Evolutionary conservation across 2,888 invertebrate genomes (phyloP).

Genomic region (Brachyopa scutellaris): DNA sequence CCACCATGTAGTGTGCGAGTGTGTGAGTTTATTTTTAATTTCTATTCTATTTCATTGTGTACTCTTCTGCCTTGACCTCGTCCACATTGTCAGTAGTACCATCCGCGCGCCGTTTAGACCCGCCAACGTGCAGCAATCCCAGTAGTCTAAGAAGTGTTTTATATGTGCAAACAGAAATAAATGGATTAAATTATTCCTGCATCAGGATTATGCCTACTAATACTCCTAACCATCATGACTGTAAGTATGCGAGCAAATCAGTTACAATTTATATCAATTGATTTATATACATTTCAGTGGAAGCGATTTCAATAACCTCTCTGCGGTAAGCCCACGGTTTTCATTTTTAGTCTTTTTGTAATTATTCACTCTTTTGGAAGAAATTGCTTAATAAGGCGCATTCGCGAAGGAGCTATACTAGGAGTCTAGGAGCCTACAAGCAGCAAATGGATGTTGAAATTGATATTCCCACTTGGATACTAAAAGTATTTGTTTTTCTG

Average conservation of each 20-base stretch:
- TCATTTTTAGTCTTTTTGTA: constrained; percentile 7
- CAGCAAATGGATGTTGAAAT: not conserved
- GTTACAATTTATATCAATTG: constrained; percentile 32
- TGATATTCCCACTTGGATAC: constrained; percentile 3
- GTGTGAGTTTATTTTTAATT: constrained; percentile 64
- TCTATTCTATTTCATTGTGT: constrained; percentile 30
- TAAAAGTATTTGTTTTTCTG: not conserved
- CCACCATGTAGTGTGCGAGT: not conserved
- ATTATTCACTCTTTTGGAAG: constrained; percentile 29
- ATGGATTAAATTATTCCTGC: not conserved
- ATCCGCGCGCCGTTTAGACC: not conserved
- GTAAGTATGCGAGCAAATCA: not conserved
- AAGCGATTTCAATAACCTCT: not conserved
- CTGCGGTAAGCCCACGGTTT: too few relatives aligned
- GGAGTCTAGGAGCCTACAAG: constrained; percentile 3
- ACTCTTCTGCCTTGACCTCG: constrained; percentile 31
- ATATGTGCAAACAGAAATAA: not conserved
- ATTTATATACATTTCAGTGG: constrained; percentile 7
- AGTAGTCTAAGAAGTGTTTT: not conserved
- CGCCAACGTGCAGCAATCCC: not conserved
- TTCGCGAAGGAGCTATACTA: constrained; percentile 24
- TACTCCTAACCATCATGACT: not conserved
- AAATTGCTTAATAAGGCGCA: constrained; percentile 33
- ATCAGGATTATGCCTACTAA: too few relatives aligned
- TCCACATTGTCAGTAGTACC: not conserved